Evolutionary conservation across 2,113 vertebrate genomes (phyloP).

Genomic region (Bothrops jararaca): DNA sequence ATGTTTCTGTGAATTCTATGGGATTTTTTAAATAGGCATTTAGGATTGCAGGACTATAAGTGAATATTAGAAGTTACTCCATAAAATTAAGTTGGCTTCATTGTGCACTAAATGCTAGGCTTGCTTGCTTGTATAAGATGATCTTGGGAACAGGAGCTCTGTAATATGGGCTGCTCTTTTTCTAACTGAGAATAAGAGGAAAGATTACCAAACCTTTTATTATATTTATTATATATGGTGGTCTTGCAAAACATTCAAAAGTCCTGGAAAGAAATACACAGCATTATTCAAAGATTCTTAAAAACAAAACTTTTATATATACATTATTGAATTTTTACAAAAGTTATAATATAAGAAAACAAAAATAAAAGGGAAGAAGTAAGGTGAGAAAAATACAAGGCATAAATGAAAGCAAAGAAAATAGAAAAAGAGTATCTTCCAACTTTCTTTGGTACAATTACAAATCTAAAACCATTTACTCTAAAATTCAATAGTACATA

Average conservation of each 20-base stretch:
- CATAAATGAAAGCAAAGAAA: neutral
- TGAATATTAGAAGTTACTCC: conserved; percentile 28
- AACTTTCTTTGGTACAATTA: neutral
- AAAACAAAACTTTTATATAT: neutral
- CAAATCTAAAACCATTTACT: neutral
- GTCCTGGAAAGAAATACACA: neutral
- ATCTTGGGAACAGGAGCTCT: conserved; percentile 46
- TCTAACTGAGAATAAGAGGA: conserved; percentile 45
- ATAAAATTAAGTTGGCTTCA: conserved; percentile 32
- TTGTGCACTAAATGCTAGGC: conserved; percentile 29
- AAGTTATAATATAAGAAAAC: neutral
- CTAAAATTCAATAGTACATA: neutral
- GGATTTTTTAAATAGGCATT: neutral
- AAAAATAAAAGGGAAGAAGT: neutral
- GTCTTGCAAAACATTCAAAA: neutral
- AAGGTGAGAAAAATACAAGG: neutral
- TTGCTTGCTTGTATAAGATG: conserved; percentile 28
- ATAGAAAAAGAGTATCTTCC: neutral
- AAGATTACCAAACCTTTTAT: neutral
- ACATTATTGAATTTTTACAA: neutral
- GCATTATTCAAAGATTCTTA: neutral
- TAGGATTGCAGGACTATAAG: neutral
- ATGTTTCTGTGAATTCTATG: too few species aligned
- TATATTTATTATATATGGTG: neutral
- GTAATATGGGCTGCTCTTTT: conserved; percentile 45